Base-by-base conservation (phyloP, 1,140 invertebrate genomes). In the Ceratitis capitata region DNA sequence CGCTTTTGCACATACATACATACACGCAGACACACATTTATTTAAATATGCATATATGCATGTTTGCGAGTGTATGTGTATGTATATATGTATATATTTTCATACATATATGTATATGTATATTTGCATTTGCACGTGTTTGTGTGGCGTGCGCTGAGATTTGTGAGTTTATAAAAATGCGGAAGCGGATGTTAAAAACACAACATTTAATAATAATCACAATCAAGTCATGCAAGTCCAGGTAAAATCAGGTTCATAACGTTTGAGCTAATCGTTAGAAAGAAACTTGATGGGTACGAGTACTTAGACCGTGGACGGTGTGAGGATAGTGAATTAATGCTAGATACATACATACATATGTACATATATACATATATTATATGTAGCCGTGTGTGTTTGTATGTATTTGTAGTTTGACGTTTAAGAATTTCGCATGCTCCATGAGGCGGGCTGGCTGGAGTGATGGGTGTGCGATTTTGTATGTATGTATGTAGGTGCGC, bases 151-250 rank as follows among this genome's bases (percentile, higher is more conserved):
- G 82, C 51, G 45, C 51, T 3, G 12, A 83, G 47, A 83, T 53
- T 53, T 83, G 39, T 26, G n/a, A n/a, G 69, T 78, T 58, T 82
- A 74, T 89, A 91, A 90, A 91, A 91, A 91, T 91, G 90, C 90
- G 90, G 90, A 91, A 91, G 90, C 90, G 90, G 90, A 91, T 91
- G 89, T 91, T 89, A 89, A 87, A 89, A 88, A 86, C 85, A 87
- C 85, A 87, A 84, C 85, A 83, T 85, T 83, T 47, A 85, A 85
- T 61, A 69, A 87, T 87, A 88, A 88, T 86, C 87, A 87, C 89
- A 91, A 91, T 90, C 89, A 90, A 89, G 90, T 89, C 87, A 88
- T 87, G 87, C 87, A 86, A 87, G 86, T 89, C 85, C 88, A 86
- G 85, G 74, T 85, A 51, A 56, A 56, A 56, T 19, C 69, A 45